phyloP scores from a whole-genome alignment of 1,140 invertebrate species.

The Cheumatopsyche charites region DNA sequence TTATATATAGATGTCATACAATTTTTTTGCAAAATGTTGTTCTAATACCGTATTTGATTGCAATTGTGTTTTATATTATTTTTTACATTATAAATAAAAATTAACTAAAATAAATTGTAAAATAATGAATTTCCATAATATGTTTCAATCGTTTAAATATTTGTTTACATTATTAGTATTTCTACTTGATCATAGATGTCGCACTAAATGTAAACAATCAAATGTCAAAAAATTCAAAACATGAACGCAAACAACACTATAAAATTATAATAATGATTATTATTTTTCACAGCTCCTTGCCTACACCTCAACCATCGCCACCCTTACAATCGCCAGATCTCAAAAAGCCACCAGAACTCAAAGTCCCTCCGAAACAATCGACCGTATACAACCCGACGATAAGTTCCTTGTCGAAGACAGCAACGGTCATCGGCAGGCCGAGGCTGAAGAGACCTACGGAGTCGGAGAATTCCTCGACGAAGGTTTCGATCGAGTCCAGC shows the following conservation, averaged over 20 bases:
- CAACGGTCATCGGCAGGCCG: constrained; percentile 7
- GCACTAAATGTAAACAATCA: no score
- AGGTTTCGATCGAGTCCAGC: neutral
- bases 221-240: no score
- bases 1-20: constrained; percentile 19
- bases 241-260: no score
- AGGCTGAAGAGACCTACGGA: constrained; percentile 14
- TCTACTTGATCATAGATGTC: no score
- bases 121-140: no score
- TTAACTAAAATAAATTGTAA: no score
- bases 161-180: no score
- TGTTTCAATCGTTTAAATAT: no score
- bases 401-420: constrained; percentile 41
- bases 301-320: neutral
- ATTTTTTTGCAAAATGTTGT: neutral
- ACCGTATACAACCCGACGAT: constrained; percentile 40
- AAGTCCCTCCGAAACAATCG: neutral
- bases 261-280: constrained; percentile 5
- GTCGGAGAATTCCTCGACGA: constrained; percentile 21
- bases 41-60: no score
- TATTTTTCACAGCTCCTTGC: neutral
- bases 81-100: no score
- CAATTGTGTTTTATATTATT: no score
- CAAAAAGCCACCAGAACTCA: constrained; percentile 8
- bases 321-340: neutral